Conservation (phyloP, 2,113 vertebrate species). For the Pachycephala philippinensis region DNA sequence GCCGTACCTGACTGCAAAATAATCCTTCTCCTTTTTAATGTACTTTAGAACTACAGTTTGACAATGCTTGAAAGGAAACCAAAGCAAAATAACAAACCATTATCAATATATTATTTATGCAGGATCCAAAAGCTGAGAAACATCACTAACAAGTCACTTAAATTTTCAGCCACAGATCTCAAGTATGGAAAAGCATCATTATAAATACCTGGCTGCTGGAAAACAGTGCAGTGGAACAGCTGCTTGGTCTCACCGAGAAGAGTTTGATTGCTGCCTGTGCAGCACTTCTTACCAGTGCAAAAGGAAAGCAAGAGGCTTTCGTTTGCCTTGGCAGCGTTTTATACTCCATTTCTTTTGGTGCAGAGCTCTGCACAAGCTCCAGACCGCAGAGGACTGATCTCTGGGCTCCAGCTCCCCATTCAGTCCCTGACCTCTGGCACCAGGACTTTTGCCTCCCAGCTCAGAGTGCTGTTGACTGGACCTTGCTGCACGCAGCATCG, state of each 20-base stretch:
- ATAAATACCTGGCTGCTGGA: background rate
- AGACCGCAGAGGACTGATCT: rapidly evolving
- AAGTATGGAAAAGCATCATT: background rate
- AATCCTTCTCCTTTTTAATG: constrained; percentile 7
- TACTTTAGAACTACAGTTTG: background rate
- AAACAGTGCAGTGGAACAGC: background rate
- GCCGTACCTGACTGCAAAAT: background rate
- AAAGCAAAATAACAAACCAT: constrained; percentile 23
- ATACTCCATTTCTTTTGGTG: background rate
- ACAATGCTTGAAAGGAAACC: constrained; percentile 7
- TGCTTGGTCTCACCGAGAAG: rapidly evolving
- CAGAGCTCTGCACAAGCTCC: background rate
- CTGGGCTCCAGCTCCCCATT: background rate
- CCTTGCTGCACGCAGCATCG: rapidly evolving
- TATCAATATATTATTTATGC: constrained; percentile 45
- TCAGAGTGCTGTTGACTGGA: background rate
- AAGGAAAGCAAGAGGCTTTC: background rate
- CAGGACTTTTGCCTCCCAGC: background rate
- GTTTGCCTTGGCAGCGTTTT: background rate
- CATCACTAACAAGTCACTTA: constrained; percentile 24
- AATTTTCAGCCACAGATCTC: background rate
- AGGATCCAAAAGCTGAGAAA: constrained; percentile 17
- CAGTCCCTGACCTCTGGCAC: background rate
- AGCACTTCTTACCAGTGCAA: background rate
- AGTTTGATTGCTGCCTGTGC: background rate